Conservation (phyloP, 2,888 invertebrate genomes). For the Allophyes oxyacanthae region DNA sequence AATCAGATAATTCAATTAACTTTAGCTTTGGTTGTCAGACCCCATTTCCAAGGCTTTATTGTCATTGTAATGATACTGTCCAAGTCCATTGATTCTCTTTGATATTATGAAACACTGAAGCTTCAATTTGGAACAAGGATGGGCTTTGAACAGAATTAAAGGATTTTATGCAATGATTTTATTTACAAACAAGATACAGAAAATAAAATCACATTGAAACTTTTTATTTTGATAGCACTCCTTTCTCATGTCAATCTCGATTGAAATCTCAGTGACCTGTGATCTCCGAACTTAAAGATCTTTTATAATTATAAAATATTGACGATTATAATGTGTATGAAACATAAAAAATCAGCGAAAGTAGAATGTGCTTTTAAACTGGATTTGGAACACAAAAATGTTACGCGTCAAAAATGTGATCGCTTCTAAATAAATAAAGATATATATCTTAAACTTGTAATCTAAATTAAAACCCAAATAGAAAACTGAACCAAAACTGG, state of each 20-base stretch:
- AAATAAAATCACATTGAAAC: background rate
- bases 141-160: background rate
- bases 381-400: constrained; percentile 21
- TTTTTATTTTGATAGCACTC: constrained; percentile 6
- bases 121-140: constrained; percentile 23
- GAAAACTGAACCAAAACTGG: constrained; percentile 20
- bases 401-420: constrained; percentile 1
- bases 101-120: constrained; percentile 41
- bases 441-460: constrained; percentile 6
- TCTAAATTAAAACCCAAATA: constrained; percentile 25
- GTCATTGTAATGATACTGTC: constrained; percentile 54
- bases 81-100: constrained; percentile 47
- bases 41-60: constrained; percentile 45
- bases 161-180: constrained; percentile 2
- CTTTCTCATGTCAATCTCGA: constrained; percentile 22
- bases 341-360: constrained; percentile 13
- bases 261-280: constrained; percentile 25
- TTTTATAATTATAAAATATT: constrained; percentile 13
- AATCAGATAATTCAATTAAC: constrained; percentile 54
- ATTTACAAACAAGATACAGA: background rate
- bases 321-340: constrained; percentile 2
- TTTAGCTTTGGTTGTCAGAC: constrained; percentile 47
- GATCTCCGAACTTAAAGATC: constrained; percentile 11
- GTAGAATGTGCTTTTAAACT: constrained; percentile 27
- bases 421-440: constrained; percentile 20